phyloP scores from a whole-genome alignment of 2,888 invertebrate species.

The Agriotes lineatus region DNA sequence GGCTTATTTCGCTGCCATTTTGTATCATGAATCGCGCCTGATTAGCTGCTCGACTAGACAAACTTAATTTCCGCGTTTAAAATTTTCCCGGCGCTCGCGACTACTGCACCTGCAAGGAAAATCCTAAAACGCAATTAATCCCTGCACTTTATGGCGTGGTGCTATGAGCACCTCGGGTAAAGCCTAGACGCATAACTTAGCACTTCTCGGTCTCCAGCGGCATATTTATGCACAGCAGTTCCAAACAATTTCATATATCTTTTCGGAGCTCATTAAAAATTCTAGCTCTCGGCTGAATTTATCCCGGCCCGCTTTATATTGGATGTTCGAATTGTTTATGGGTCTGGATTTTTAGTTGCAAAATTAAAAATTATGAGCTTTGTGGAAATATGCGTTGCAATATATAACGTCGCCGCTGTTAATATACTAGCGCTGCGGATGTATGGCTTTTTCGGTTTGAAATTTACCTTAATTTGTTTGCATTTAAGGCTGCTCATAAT shows the following conservation, averaged over 20 bases:
- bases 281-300: constrained; percentile 42
- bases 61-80: constrained; percentile 22
- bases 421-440: no score
- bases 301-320: constrained; percentile 31
- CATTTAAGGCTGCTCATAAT: no score
- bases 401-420: background rate
- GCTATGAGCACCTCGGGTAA: constrained; percentile 56
- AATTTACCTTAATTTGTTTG: no score
- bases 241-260: constrained; percentile 59
- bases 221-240: constrained; percentile 59
- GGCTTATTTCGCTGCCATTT: background rate
- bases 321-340: constrained; percentile 25
- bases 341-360: constrained; percentile 15
- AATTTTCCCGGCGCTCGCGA: constrained; percentile 3
- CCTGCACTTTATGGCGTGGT: constrained; percentile 52
- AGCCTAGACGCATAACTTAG: constrained; percentile 55
- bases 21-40: constrained; percentile 7
- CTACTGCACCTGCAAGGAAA: constrained; percentile 41
- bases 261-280: constrained; percentile 57
- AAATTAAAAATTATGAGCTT: constrained; percentile 22
- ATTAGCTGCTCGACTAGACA: constrained; percentile 10
- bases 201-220: constrained; percentile 52
- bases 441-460: background rate
- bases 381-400: background rate
- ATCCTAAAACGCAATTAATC: constrained; percentile 49